Evolutionary conservation across 2,113 vertebrate species (phyloP).

Genomic region (Lepus timidus): DNA sequence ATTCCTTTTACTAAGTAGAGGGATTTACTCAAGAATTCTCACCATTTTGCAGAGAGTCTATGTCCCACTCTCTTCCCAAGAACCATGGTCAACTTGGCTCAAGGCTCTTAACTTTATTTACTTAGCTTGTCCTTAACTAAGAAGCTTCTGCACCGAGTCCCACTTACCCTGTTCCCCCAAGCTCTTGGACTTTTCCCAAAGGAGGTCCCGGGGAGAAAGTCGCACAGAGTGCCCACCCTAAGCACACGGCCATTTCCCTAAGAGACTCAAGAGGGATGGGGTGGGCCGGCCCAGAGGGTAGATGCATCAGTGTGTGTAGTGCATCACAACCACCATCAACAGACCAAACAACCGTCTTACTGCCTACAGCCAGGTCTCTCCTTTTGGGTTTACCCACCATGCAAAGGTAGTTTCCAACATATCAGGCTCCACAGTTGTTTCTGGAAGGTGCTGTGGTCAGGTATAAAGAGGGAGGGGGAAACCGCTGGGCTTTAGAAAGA

Average conservation of each 20-base stretch:
- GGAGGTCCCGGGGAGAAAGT: neutral
- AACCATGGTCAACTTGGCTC: neutral
- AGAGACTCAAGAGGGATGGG: neutral
- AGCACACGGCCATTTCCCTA: neutral
- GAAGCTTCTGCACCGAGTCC: neutral
- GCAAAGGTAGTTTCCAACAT: neutral
- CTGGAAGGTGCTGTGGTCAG: neutral
- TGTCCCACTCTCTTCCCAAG: neutral
- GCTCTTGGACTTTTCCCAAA: neutral
- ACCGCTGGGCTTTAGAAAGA: neutral
- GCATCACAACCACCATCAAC: too few relatives aligned
- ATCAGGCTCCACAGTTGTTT: neutral
- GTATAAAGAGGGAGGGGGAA: neutral
- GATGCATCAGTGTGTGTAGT: neutral
- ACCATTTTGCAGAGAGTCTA: neutral
- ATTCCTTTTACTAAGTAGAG: constrained; percentile 42
- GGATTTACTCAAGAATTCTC: neutral
- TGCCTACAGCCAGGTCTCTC: neutral
- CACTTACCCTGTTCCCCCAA: neutral
- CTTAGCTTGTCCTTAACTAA: neutral
- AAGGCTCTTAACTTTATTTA: neutral
- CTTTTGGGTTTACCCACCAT: neutral
- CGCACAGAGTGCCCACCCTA: neutral
- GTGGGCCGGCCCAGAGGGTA: neutral
- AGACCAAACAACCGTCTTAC: neutral